Evolutionary conservation across 2,113 vertebrate genomes (phyloP).

Genomic region (Rhodinocichla rosea): DNA sequence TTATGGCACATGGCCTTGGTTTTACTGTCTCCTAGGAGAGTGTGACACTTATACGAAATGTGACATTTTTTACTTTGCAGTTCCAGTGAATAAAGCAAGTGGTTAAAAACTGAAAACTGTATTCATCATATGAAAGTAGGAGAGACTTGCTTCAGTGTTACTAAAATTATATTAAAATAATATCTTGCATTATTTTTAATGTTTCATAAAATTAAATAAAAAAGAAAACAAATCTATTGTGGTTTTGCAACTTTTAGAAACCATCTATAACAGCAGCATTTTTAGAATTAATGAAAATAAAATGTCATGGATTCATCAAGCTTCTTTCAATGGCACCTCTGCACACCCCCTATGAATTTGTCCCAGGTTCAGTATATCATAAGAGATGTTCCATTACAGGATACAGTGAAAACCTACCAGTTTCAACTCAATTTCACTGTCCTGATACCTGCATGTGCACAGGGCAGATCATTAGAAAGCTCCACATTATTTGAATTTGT

Average conservation of each 20-base stretch:
- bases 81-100: neutral
- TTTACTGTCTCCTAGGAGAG: neutral
- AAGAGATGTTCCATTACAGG: neutral
- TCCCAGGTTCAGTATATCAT: neutral
- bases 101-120: neutral
- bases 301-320: neutral
- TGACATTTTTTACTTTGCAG: no score
- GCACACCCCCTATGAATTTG: neutral
- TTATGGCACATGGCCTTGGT: neutral
- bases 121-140: neutral
- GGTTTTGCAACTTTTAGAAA: neutral
- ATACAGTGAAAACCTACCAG: neutral
- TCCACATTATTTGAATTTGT: neutral
- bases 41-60: neutral
- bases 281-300: neutral
- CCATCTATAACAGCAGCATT: neutral
- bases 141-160: neutral
- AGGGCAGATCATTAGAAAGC: neutral
- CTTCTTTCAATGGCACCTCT: neutral
- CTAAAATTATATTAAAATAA: neutral
- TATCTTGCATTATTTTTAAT: neutral
- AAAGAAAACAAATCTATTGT: neutral
- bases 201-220: neutral
- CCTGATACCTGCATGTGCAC: neutral
- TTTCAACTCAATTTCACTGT: neutral